A percentile compares a stretch with the other conserved stretches of the same genome.
Evolutionary conservation across 2,888 invertebrate species (phyloP).

Genomic region (Eupithecia subumbrata): DNA sequence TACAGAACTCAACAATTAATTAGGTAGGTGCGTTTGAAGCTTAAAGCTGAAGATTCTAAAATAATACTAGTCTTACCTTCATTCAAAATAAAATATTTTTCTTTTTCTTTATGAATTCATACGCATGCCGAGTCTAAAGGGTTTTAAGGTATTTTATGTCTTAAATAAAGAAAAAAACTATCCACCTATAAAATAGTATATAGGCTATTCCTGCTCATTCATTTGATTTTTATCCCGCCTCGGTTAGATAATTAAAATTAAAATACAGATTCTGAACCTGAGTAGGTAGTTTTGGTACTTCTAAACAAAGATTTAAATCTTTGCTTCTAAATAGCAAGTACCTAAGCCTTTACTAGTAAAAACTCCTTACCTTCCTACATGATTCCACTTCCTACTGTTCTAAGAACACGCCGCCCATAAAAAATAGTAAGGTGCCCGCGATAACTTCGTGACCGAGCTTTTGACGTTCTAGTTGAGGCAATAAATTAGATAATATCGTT

Average conservation of each 20-base stretch:
- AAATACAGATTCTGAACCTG: neutral
- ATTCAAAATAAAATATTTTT: too few relatives aligned
- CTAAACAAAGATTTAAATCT: too few relatives aligned
- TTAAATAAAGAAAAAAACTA: too few relatives aligned
- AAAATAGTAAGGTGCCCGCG: conserved; percentile 60
- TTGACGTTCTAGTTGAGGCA: conserved; percentile 57
- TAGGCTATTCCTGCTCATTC: neutral
- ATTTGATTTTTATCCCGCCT: neutral
- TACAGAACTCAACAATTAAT: neutral
- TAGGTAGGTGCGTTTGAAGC: neutral
- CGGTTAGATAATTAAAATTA: neutral
- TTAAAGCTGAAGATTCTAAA: too few relatives aligned
- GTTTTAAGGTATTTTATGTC: too few relatives aligned
- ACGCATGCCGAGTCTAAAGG: too few relatives aligned
- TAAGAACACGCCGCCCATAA: conserved; percentile 41
- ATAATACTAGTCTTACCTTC: too few relatives aligned
- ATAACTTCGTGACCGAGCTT: conserved; percentile 69
- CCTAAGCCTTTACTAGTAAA: neutral
- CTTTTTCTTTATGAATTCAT: too few relatives aligned
- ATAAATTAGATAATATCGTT: conserved; percentile 69
- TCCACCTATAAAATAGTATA: too few relatives aligned
- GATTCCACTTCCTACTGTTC: neutral
- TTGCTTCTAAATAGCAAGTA: neutral
- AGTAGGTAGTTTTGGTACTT: neutral
- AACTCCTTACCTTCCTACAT: neutral